Conservation (phyloP, 92 coral and sea anemone species). For the Isaurus tuberculatus region DNA sequence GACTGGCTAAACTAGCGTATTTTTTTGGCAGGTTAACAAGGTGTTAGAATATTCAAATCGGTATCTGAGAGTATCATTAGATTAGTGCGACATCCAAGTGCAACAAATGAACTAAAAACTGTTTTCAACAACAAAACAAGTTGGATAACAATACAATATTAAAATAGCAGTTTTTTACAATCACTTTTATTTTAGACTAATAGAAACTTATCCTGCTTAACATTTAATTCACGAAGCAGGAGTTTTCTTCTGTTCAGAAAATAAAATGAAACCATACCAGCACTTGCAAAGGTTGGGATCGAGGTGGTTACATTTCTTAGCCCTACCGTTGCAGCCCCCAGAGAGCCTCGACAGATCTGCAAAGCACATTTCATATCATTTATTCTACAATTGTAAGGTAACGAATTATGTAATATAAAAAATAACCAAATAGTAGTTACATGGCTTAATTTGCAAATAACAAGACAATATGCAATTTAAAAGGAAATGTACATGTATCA, state of each 20-base stretch:
- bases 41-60: too few relatives aligned
- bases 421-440: not conserved
- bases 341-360: conserved; percentile 93
- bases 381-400: not conserved
- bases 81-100: too few relatives aligned
- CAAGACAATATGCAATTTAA: not conserved
- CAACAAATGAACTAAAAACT: too few relatives aligned
- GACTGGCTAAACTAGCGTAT: too few relatives aligned
- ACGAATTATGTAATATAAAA: not conserved
- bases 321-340: conserved; percentile 86
- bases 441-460: not conserved
- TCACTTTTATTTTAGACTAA: too few relatives aligned
- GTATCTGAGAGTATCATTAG: too few relatives aligned
- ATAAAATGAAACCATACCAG: conserved; percentile 45
- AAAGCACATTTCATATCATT: not conserved
- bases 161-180: too few relatives aligned
- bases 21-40: too few relatives aligned
- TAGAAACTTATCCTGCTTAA: not conserved
- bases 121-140: too few relatives aligned
- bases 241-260: not conserved
- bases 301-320: conserved; percentile 84
- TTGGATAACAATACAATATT: too few relatives aligned
- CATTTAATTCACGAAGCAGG: not conserved
- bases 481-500: conserved; percentile 6
- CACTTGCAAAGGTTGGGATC: conserved; percentile 80